phyloP scores from a whole-genome alignment of 2,797 vertebrate genomes.

The Ctenopoma kingsleyae region DNA sequence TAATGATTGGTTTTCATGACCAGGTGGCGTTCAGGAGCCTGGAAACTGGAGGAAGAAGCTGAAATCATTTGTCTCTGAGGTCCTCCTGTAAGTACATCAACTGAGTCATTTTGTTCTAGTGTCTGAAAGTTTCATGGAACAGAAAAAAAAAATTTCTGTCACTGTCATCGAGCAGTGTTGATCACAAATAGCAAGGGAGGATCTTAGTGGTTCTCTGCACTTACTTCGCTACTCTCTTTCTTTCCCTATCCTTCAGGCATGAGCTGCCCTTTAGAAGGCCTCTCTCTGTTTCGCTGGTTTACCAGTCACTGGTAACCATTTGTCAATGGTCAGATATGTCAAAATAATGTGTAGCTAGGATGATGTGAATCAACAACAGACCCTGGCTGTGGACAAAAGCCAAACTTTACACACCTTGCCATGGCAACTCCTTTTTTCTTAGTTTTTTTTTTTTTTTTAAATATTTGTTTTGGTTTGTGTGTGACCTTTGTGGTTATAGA shows the following conservation, averaged over 20 bases:
- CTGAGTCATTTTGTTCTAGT: too few relatives aligned
- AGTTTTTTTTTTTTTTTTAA: conserved; percentile 18
- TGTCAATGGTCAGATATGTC: conserved; percentile 34
- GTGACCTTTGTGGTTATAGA: neutral
- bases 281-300: conserved; percentile 23
- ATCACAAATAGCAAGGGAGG: conserved; percentile 5
- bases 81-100: conserved; percentile 51
- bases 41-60: conserved; percentile 4
- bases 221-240: neutral
- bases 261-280: conserved; percentile 17
- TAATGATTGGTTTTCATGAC: conserved; percentile 44
- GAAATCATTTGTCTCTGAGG: conserved; percentile 16
- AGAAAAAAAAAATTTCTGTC: neutral
- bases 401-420: conserved; percentile 36
- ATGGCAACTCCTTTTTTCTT: too few relatives aligned
- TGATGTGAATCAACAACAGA: conserved; percentile 49
- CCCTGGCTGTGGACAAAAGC: conserved; percentile 7
- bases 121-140: conserved; percentile 11
- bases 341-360: conserved; percentile 38
- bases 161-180: neutral
- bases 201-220: too few relatives aligned
- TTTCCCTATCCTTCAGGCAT: conserved; percentile 2
- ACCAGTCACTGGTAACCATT: conserved; percentile 27
- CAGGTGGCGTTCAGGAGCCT: conserved; percentile 16
- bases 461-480: conserved; percentile 18